Evolutionary conservation across 2,888 invertebrate species (phyloP).

Genomic region (Drosophila anceps): DNA sequence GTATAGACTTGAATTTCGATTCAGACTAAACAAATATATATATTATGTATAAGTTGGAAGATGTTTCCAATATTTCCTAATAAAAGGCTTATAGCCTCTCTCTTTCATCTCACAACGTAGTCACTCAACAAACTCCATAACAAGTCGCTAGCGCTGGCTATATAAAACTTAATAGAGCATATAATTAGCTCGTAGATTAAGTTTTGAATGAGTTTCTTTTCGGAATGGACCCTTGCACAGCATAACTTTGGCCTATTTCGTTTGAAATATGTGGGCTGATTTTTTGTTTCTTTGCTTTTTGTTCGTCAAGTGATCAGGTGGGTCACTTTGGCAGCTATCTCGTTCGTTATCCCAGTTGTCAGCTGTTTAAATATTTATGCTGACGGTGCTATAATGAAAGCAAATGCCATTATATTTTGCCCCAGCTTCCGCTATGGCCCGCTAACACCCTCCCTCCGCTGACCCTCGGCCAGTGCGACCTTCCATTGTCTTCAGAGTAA

Average conservation of each 20-base stretch:
- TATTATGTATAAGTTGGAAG: neutral
- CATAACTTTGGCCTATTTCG: conserved; percentile 3
- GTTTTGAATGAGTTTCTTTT: conserved; percentile 13
- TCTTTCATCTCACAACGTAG: neutral
- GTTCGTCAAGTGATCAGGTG: conserved; percentile 13
- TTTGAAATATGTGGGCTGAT: conserved; percentile 51
- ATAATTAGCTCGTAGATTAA: conserved; percentile 42
- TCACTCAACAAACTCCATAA: neutral
- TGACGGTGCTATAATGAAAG: conserved; percentile 68
- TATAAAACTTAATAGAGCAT: conserved; percentile 11
- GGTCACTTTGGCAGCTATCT: conserved; percentile 48
- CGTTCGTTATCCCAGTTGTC: conserved; percentile 71
- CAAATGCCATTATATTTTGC: conserved; percentile 67
- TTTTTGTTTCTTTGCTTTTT: neutral
- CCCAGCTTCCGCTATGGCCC: conserved; percentile 6
- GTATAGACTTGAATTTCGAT: neutral
- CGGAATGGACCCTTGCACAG: neutral
- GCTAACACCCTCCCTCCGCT: neutral
- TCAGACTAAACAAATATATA: neutral
- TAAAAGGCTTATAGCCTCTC: too few species aligned
- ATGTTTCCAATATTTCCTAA: neutral
- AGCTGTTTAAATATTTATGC: conserved; percentile 79
- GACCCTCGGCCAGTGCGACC: conserved; percentile 16
- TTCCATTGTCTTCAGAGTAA: conserved; percentile 63
- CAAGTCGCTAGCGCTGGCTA: neutral